Evolutionary conservation across 1,140 invertebrate genomes (phyloP).

Genomic region (Drosophila ambigua): DNA sequence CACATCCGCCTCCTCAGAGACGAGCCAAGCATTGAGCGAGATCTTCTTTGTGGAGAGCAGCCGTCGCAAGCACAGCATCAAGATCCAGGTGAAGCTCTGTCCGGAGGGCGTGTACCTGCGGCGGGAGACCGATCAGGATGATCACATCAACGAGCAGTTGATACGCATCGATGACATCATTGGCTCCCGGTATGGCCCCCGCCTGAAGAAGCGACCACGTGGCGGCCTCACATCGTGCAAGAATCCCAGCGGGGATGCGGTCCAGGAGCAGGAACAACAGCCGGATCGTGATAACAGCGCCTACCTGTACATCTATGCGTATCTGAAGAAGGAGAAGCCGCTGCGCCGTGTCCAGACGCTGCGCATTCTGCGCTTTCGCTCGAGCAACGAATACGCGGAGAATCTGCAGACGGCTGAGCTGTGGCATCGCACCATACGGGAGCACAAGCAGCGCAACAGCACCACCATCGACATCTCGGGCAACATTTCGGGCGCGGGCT

Average conservation of each 20-base stretch:
- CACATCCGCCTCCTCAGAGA: conserved; percentile 1
- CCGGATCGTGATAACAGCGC: conserved; percentile 86
- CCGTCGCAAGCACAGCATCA: conserved; percentile 88
- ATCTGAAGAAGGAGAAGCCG: conserved; percentile 89
- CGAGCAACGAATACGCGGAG: conserved; percentile 91
- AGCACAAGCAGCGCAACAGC: conserved; percentile 39
- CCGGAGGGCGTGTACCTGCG: conserved; percentile 89
- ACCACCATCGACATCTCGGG: background rate
- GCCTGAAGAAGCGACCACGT: conserved; percentile 87
- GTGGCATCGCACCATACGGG: conserved; percentile 87
- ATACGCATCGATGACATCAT: conserved; percentile 90
- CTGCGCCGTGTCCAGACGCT: conserved; percentile 89
- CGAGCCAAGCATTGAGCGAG: conserved; percentile 86
- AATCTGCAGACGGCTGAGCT: conserved; percentile 92
- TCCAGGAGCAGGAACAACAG: background rate
- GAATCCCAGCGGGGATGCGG: conserved; percentile 69
- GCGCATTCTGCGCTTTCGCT: conserved; percentile 91
- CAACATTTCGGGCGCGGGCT: background rate
- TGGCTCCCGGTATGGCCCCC: conserved; percentile 91
- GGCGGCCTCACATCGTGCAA: conserved; percentile 85
- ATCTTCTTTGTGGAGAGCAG: conserved; percentile 92
- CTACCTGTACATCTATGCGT: conserved; percentile 94
- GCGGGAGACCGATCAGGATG: conserved; percentile 86
- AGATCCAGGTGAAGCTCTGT: conserved; percentile 90
- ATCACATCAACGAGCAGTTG: conserved; percentile 88